These are phyloP conservation scores for Nycticebus coucang DNA, from an alignment of 2,113 vertebrate species.

Conservation along the genomic window DNA sequence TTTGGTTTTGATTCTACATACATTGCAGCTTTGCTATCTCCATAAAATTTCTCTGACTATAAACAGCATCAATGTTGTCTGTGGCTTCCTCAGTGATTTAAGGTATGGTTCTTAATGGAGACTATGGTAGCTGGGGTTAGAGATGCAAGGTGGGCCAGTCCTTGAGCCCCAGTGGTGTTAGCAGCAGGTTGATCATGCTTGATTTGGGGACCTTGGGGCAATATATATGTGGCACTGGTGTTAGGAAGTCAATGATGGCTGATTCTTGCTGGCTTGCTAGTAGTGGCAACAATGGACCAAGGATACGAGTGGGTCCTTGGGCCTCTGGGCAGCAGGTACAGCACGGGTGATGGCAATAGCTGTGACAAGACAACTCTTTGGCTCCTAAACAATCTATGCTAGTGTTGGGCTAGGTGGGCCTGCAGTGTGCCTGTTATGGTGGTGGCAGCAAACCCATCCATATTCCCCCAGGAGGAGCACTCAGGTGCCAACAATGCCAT, in stretches of 20 bases:
- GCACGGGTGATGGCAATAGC: not conserved
- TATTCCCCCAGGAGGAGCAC: not conserved
- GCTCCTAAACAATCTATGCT: not conserved
- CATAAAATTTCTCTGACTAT: not conserved
- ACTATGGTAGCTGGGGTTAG: not conserved
- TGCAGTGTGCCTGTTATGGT: not conserved
- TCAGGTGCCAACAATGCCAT: not conserved
- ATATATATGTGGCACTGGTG: not conserved
- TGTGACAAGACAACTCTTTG: not conserved
- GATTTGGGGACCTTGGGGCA: not conserved
- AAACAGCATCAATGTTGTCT: not conserved
- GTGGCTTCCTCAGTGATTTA: not conserved
- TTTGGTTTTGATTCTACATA: not conserved
- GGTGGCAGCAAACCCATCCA: not conserved
- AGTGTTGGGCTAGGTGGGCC: not conserved
- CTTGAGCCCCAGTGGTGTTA: not conserved
- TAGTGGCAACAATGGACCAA: not conserved
- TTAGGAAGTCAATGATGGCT: not conserved
- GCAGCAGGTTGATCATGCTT: not conserved
- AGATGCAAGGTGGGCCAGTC: not conserved
- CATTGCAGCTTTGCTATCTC: not conserved
- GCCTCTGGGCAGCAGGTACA: not conserved
- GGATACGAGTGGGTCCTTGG: not conserved
- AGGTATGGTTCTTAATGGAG: not conserved
- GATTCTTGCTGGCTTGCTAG: not conserved